Evolutionary conservation across 2,888 invertebrate species (phyloP), one percentile per base, ranked within the genome.

Genomic region (Chorisops tibialis): DNA sequence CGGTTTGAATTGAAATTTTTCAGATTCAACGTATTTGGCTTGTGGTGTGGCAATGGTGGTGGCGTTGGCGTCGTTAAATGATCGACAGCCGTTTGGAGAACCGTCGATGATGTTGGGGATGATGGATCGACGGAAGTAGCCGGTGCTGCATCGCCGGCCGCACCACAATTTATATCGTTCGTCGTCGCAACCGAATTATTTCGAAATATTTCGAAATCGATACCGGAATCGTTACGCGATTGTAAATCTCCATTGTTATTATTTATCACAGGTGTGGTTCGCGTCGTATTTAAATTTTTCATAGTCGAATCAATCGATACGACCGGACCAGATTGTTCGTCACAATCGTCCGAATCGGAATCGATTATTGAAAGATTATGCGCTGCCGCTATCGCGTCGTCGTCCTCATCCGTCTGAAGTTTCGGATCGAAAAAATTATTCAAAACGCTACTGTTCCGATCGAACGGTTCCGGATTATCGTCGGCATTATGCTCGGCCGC

Each of bases 401-500:
- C 41, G 22, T 37, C 22, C 11, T 41, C 12, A 6, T 49, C 30
- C 21, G 21, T 48, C 7, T 58, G 22, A 1, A 37, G 39, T 39
- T 39, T 52, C 37, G 56, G 24, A 7, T 76, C 75, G 65, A 80
- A 82, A 59, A 82, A 77, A 64, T 78, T 80, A 58, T 81, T 81
- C 41, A 82, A 72, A 2, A 79, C 77, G 67, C 77, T 79, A 58
- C 79, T 79, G 64, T 79, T 78, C 38, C 79, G 69, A 22, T 70
- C 69, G 18, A 61, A 65, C 43, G 58, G 63, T 74, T 48, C 43
- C 5, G 41, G 24, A 21, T 76, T 75, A 60, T 80, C 78, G 30
- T 30, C 30, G 65, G 79, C 73, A 59, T 78, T 80, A 64, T 79
- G 80, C 69, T 82, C 82, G 1, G 81, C 82, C 1, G 81, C 75